Evolutionary conservation across 2,888 invertebrate species (phyloP), one percentile per base, ranked within the genome.

Genomic region (Brachyopa scutellaris): DNA sequence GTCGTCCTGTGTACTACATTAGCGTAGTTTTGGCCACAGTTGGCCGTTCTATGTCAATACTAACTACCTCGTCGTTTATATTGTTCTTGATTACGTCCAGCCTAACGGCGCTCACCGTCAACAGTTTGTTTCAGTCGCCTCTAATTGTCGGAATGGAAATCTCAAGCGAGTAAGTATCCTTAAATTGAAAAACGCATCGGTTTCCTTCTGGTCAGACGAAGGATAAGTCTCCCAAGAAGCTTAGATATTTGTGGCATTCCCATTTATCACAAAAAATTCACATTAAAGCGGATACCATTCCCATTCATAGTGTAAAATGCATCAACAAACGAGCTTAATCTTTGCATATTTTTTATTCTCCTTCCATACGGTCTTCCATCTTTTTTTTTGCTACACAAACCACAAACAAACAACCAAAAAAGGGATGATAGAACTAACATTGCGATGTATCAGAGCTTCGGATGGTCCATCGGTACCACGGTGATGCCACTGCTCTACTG

Each of bases 111-210:
- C 85, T 92, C 23, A 88, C 92, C 31, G 89, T 91, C 6, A 91
- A 91, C 74, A 89, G 91, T 51, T 88, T 92, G 11, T 92, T 91
- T 84, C 91, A 91, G 86, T 88, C 92, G 59, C 91, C 92, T 8
- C 87, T 92, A 76, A 90, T 92, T 77, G 90, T 92, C 77, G 91
- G 91, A 73, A 92, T 92, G 91, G 92, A 92, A 88, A 91, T 92
- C 85, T 92, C 92, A 2, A 89, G 90, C 85, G 90, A 90, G 90
- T 90, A 88, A 90, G 90, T 88, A 79, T 70, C 17, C 31, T 9
- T 40, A 21, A 26, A 26, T 13, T 47, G 47, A 13, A 23, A 40
- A 62, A 69, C 40, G 15, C 62, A 67, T 79, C 29, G 26, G 42
- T 53, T 66, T 67, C 21, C 73, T 53, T 42, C 59, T 66, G 57